Base-by-base conservation (phyloP, 2,113 vertebrate species). In the Rhodinocichla rosea region DNA sequence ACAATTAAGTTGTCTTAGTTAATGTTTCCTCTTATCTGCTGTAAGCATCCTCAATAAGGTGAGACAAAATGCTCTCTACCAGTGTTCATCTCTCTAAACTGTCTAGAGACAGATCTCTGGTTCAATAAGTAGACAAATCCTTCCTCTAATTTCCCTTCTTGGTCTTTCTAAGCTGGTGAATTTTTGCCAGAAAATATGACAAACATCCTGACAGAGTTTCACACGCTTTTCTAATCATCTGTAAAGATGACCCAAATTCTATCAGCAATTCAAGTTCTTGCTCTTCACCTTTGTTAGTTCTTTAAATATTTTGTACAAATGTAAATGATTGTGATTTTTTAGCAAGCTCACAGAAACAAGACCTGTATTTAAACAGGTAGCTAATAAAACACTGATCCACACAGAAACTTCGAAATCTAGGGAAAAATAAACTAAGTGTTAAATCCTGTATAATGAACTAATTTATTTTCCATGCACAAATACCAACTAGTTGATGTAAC, bases 261-360 rank as follows among this genome's bases (percentile, higher is more conserved):
- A 11, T 26, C 8, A 47, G 9, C 0, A 0, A 76, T 83, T 21
- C 15, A 62, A 40, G 7, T n/a, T 62, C 27, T 89, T 69, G 24
- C 0, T 0, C 13, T 52, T 79, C 15, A 68, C 5, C 3, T 40
- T 59, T 52, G 22, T 49, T 44, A 56, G 3, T 45, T 76, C 13
- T 89, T 89, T 52, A 60, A 84, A 59, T 45, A 49, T 70, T 82
- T 88, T 53, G 7, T 55, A 71, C 6, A 57, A 76, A 49, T 52
- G 6, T 26, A 77, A 65, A 65, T 10, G 1, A 44, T 7, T 59
- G 2, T 8, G 39, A 11, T 47, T 81, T 77, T 83, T 80, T 57
- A 37, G 8, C 23, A 16, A 81, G 7, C 5, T 77, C 28, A 59
- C 33, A 80, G 57, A 55, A 75, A 53, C 19, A 56, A 53, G 4